A percentile compares a stretch with the other conserved stretches of the same genome.
Evolutionary conservation across 2,113 vertebrate genomes (phyloP).

Genomic region (Clupea harengus): DNA sequence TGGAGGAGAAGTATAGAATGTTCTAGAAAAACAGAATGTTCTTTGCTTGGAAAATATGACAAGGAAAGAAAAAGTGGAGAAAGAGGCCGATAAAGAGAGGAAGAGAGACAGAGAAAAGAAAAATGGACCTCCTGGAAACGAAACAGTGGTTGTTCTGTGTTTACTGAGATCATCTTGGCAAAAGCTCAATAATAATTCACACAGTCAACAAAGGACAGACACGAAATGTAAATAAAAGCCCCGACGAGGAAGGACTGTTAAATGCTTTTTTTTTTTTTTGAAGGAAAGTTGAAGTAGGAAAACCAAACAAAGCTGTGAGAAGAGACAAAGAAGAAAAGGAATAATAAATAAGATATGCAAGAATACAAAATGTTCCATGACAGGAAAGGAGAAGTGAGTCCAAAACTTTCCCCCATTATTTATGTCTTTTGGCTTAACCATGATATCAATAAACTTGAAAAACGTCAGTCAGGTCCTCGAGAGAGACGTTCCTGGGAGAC

Average conservation of each 20-base stretch:
- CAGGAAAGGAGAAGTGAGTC: conserved; percentile 8
- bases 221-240: conserved; percentile 11
- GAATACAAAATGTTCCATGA: conserved; percentile 27
- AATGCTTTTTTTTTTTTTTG: not conserved
- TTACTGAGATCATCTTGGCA: conserved; percentile 24
- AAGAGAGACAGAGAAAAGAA: not conserved
- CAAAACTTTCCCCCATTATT: conserved; percentile 18
- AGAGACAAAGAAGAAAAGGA: conserved; percentile 16
- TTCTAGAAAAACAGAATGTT: conserved; percentile 16
- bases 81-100: conserved; percentile 15
- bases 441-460: conserved; percentile 15
- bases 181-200: conserved; percentile 22
- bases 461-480: not conserved
- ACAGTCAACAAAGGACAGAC: conserved; percentile 23
- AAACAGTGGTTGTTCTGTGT: not conserved
- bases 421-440: conserved; percentile 18
- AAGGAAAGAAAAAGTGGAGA: not conserved
- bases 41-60: not conserved
- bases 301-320: conserved; percentile 18
- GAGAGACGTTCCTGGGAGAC: not conserved
- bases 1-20: conserved; percentile 7
- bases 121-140: not conserved
- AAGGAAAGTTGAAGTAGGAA: not conserved
- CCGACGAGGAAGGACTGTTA: conserved; percentile 15
- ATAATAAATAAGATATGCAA: conserved; percentile 20